A percentile compares a stretch with the other conserved stretches of the same genome.
phyloP scores from a whole-genome alignment of 2,113 vertebrate genomes.

The Ibidorhyncha struthersii region DNA sequence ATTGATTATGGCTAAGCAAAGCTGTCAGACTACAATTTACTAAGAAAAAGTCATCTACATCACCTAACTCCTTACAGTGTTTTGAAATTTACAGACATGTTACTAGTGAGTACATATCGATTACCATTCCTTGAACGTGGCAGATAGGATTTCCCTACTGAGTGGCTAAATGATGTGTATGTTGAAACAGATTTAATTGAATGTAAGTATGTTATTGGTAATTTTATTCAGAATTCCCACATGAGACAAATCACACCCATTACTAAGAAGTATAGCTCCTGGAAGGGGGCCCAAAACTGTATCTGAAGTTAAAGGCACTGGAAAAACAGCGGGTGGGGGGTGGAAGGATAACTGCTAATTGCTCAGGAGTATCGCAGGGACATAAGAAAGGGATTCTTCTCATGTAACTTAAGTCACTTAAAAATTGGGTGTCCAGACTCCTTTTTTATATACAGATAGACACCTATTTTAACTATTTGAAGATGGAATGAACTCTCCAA shows the following conservation, averaged over 20 bases:
- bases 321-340: neutral
- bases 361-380: neutral
- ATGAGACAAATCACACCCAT: neutral
- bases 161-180: slow-evolving; percentile 4
- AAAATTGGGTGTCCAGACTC: neutral
- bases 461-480: neutral
- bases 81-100: slow-evolving; percentile 19
- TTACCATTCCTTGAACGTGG: neutral
- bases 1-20: neutral
- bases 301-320: neutral
- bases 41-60: slow-evolving; percentile 40
- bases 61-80: neutral
- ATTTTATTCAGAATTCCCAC: slow-evolving; percentile 20
- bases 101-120: neutral
- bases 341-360: neutral
- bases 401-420: neutral
- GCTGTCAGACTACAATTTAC: slow-evolving; percentile 32
- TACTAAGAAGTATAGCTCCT: neutral
- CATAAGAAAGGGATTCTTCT: neutral
- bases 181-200: slow-evolving; percentile 40
- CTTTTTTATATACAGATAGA: neutral
- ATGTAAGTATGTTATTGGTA: neutral
- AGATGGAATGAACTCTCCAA: neutral
- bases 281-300: neutral
- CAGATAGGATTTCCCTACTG: slow-evolving; percentile 30